Evolutionary conservation across 2,888 invertebrate genomes (phyloP), one percentile per base, ranked within the genome.

Genomic region (Asteroscopus sphinx): DNA sequence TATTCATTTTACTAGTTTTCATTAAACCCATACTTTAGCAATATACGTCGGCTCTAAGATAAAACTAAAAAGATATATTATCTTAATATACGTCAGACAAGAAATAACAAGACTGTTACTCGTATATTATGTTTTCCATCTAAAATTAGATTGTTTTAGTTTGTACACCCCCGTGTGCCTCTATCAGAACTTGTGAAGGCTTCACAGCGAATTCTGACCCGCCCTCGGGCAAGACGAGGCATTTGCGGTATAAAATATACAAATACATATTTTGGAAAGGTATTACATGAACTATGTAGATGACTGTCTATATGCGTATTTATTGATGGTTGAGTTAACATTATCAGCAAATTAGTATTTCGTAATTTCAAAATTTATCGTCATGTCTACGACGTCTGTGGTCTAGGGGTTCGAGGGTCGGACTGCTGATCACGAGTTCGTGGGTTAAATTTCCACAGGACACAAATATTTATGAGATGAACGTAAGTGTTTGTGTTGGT

Each of bases 181-280:
- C 39, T 56, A 63, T 58, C 57, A 57, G 36, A 57, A 54, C 28
- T 64, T 62, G 44, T 41, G 28, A 63, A 58, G 30, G 37, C 12
- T 58, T 58, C 44, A 36, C 39, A 48, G 53, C 13, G 35, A 76
- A 62, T 58, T 57, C 59, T 56, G 56, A 68, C 39, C 39, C 35
- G 46, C 60, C 66, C 52, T 17, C 60, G 17, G 69, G 70, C 61
- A 28, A 54, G 15, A 41, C 17, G 41, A 58, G 53, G 69, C 37
- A 21, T 61, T 59, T 55, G 41, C 7, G 30, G 48, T n/a, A 30
- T 54, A 42, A 67, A 55, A 73, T 69, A 69, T 40, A 60, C 44
- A 53, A 59, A 42, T 65, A 65, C 42, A 48, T 40, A 48, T 52
- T 57, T 66, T 52, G 13, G 13, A 13, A 26, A 36, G 49, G 28